Conservation (phyloP, 2,113 vertebrate genomes). For the Arenaria interpres region DNA sequence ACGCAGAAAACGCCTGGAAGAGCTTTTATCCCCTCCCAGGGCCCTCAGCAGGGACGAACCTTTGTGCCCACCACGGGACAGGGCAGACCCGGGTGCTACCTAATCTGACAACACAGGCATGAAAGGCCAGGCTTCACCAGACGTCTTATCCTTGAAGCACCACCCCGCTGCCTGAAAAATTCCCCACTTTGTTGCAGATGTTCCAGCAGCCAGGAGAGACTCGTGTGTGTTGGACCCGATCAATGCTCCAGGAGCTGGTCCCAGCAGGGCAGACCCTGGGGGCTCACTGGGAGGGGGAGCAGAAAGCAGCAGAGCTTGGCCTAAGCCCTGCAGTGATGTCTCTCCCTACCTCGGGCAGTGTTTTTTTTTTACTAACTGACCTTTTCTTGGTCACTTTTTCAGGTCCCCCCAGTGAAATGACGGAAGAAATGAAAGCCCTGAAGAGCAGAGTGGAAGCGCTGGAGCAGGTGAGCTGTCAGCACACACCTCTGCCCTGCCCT, state of each 20-base stretch:
- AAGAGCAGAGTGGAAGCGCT: slow-evolving; percentile 82
- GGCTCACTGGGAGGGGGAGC: not conserved
- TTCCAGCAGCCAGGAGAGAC: not conserved
- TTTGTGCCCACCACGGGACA: not conserved
- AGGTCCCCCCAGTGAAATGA: slow-evolving; percentile 64
- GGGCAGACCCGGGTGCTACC: not conserved
- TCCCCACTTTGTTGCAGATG: not conserved
- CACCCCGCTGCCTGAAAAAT: not conserved
- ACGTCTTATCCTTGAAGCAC: not conserved
- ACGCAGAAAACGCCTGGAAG: not conserved
- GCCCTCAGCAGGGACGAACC: not conserved
- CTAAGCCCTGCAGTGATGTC: not conserved
- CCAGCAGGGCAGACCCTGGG: fast-evolving
- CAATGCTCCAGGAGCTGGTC: not conserved
- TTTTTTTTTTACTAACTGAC: not conserved
- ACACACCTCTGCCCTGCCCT: not conserved
- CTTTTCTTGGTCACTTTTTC: not conserved
- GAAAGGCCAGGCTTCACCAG: not conserved
- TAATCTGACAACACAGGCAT: fast-evolving
- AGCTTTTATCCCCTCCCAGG: not conserved
- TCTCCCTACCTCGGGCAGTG: fast-evolving
- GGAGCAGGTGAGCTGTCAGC: slow-evolving; percentile 79
- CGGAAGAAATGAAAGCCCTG: slow-evolving; percentile 83
- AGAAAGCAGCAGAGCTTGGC: not conserved
- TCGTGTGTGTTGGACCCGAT: not conserved